A percentile compares a stretch with the other conserved stretches of the same genome.
Evolutionary conservation across 1,140 invertebrate species (phyloP).

Genomic region (Drosophila nigrodunni): DNA sequence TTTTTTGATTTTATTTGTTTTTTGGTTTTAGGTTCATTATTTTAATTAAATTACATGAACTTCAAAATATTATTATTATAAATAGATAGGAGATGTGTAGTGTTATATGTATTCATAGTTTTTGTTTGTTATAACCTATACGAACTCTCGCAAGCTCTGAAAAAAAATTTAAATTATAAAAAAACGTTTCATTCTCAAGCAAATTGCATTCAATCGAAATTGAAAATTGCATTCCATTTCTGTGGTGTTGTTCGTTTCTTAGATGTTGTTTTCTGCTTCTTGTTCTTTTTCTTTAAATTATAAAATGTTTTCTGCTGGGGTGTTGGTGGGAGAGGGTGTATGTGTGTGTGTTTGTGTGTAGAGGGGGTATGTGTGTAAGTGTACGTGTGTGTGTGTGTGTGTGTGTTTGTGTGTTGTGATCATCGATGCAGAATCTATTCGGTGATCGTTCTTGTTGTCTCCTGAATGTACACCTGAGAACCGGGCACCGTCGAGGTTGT

Average conservation of each 20-base stretch:
- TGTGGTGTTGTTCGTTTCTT: slow-evolving; percentile 7
- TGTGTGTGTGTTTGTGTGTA: slow-evolving; percentile 27
- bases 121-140: slow-evolving; percentile 79
- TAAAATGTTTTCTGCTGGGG: slow-evolving; percentile 51
- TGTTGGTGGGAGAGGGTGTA: neutral
- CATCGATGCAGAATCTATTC: slow-evolving; percentile 69
- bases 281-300: slow-evolving; percentile 10
- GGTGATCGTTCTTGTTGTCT: slow-evolving; percentile 85
- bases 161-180: slow-evolving; percentile 81
- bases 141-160: slow-evolving; percentile 67
- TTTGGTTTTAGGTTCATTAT: slow-evolving; percentile 79
- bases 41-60: slow-evolving; percentile 84
- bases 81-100: slow-evolving; percentile 77
- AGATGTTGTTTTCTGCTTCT: slow-evolving; percentile 20
- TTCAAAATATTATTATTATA: slow-evolving; percentile 83
- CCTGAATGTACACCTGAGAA: slow-evolving; percentile 94
- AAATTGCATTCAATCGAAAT: slow-evolving; percentile 15
- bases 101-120: slow-evolving; percentile 62
- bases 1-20: slow-evolving; percentile 40
- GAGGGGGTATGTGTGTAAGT: slow-evolving; percentile 27
- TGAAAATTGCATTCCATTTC: slow-evolving; percentile 36
- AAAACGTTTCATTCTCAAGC: slow-evolving; percentile 66
- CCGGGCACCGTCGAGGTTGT: slow-evolving; percentile 94
- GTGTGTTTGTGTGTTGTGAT: slow-evolving; percentile 20
- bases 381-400: slow-evolving; percentile 25